Base-by-base conservation (phyloP, 2,888 invertebrate species). In the Rotaria magnacalcarata region DNA sequence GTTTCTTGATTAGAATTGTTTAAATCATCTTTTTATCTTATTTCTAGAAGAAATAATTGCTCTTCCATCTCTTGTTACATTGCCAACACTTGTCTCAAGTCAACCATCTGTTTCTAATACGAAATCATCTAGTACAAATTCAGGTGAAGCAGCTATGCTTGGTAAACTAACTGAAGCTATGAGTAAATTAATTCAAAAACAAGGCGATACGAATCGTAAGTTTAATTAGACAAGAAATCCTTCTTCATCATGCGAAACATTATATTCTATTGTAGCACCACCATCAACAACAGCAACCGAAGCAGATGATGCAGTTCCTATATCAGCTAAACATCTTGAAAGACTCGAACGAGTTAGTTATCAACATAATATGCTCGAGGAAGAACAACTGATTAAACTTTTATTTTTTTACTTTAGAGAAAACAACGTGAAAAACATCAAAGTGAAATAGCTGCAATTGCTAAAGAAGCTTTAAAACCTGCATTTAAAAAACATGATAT, bases 381-480 rank as follows among this genome's bases (percentile, higher is more conserved):
- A 50, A 50, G 4, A 50, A 50, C 8, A 50, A 5, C 50, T 4
- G 14, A 11, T 8, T 11, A 50, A 50, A 50, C 10, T 11, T 11
- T 50, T 6, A n/a, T 67, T 10, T 2, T 27, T 27, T 67, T 67
- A 50, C 5, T 67, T 16, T 27, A 67, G 67, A 67, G 67, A 27
- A 67, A 67, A 67, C 67, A 67, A 67, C n/a, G 34, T 27, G 67
- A 67, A 67, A 8, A 14, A n/a, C 67, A 27, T 67, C 67, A 67
- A 67, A 27, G 27, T 27, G 67, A 67, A 67, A 67, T 67, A 67
- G 67, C 67, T 67, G n/a, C 67, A 11, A 67, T 67, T n/a, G 67
- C 67, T 27, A 67, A 67, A 67, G 67, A 67, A 67, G 67, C 67
- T 21, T 67, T 67, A 34, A 67, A 67, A 27, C 67, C 67, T 27